Evolutionary conservation across 2,888 invertebrate genomes (phyloP).

Genomic region (Seira musarum): DNA sequence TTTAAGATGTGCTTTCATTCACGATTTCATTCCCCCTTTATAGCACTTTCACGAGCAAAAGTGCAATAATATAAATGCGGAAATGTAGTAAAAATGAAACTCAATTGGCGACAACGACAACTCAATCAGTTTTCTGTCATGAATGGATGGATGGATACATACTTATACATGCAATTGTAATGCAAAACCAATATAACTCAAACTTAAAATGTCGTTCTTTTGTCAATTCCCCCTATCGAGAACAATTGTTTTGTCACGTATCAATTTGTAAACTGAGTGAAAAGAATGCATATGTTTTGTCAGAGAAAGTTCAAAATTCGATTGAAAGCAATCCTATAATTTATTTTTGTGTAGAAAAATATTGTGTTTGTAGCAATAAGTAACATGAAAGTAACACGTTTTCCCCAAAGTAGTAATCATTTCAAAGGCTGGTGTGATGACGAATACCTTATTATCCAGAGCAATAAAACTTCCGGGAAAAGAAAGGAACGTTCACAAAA

Average conservation of each 20-base stretch:
- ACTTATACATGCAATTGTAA: neutral
- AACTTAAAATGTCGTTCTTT: too few species aligned
- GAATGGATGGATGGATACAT: neutral
- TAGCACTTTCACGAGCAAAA: neutral
- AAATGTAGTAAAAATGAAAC: neutral
- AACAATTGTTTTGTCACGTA: neutral
- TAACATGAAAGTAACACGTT: too few species aligned
- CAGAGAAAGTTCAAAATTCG: neutral
- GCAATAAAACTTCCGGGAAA: conserved; percentile 9
- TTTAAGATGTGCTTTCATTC: neutral
- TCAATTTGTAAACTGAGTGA: neutral
- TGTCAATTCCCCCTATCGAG: too few species aligned
- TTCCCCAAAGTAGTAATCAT: too few species aligned
- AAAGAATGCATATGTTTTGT: neutral
- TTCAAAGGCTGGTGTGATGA: too few species aligned
- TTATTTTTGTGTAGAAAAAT: too few species aligned
- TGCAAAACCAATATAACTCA: too few species aligned
- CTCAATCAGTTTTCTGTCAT: neutral
- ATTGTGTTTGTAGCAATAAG: too few species aligned
- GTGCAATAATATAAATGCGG: conserved; percentile 1
- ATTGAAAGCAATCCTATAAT: neutral
- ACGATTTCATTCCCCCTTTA: neutral
- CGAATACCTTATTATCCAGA: neutral
- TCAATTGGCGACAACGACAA: too few species aligned
- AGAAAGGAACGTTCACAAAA: neutral